Evolutionary conservation across 2,888 invertebrate genomes (phyloP), one percentile per base, ranked within the genome.

Genomic region (Graphium colonna): DNA sequence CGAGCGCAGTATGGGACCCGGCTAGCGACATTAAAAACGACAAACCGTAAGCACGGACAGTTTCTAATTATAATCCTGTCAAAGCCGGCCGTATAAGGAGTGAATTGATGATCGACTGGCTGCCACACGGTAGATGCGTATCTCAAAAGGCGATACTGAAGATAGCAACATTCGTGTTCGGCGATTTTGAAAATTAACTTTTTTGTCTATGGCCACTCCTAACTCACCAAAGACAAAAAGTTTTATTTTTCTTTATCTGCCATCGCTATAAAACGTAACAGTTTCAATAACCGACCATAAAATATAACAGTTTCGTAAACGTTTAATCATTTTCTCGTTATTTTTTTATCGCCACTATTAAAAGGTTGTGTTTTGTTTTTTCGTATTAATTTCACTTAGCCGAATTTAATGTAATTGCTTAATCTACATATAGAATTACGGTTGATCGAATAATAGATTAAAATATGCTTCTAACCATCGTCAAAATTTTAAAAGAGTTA

Each of bases 11-110:
- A 84, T 89, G 88, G 79, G 86, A 86, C 81, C 82, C 79, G 73
- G 69, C 83, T 81, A 87, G 86, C 82, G 87, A 88, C 88, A 85
- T 86, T 86, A 86, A 87, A 87, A 86, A 85, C 81, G 85, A 84
- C 81, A 84, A 79, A 81, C 83, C 80, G 77, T 82, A 81, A 81
- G 79, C 75, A 82, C 81, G 73, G 84, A 85, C 85, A 82, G 82
- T 82, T 87, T 88, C 85, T 87, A 87, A 89, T 89, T 89, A 88
- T 88, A 86, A 86, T 86, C 78, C 89, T 89, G 89, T 88, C 88
- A 89, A 84, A 86, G 80, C 79, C 75, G 71, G 78, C 77, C 33
- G 83, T 82, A 75, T 82, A 82, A 80, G 77, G 70, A 73, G 81
- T 77, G 79, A 89, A 89, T 89, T 89, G 84, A 89, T 87, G 87